A percentile compares a stretch with the other conserved stretches of the same genome.
These are phyloP conservation scores for Solenopsis fugax DNA, from an alignment of 1,140 invertebrate genomes.

Conservation along the genomic window DNA sequence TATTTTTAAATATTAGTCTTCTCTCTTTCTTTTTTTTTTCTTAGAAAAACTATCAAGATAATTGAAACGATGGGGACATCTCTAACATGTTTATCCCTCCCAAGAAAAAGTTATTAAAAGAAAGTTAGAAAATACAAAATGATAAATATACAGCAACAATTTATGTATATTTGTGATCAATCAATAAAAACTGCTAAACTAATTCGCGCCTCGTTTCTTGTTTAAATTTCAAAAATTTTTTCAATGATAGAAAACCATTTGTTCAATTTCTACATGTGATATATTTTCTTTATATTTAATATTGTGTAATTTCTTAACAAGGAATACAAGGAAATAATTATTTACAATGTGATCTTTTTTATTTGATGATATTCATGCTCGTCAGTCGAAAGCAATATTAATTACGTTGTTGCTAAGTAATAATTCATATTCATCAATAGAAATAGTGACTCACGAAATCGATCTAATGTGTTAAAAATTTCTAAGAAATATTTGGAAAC, in stretches of 20 bases:
- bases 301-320: background rate
- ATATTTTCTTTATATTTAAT: conserved; percentile 25
- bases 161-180: conserved; percentile 61
- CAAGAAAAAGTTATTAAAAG: conserved; percentile 35
- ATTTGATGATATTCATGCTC: background rate
- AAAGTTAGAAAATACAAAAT: conserved; percentile 35
- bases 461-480: conserved; percentile 25
- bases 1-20: conserved; percentile 31
- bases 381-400: background rate
- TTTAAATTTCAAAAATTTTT: background rate
- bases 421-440: background rate
- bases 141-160: conserved; percentile 49
- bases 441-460: conserved; percentile 6
- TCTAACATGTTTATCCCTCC: conserved; percentile 49
- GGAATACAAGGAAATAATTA: conserved; percentile 10
- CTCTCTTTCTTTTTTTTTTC: background rate
- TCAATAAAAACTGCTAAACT: conserved; percentile 44
- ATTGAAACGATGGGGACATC: conserved; percentile 28
- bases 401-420: conserved; percentile 4
- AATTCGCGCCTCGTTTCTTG: background rate
- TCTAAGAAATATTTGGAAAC: conserved; percentile 58
- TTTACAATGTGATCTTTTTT: conserved; percentile 32
- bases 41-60: conserved; percentile 24
- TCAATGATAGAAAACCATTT: background rate
- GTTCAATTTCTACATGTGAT: background rate